Evolutionary conservation across 2,888 invertebrate genomes (phyloP), one percentile per base, ranked within the genome.

Genomic region (Poecilobothrus nobilitatus): DNA sequence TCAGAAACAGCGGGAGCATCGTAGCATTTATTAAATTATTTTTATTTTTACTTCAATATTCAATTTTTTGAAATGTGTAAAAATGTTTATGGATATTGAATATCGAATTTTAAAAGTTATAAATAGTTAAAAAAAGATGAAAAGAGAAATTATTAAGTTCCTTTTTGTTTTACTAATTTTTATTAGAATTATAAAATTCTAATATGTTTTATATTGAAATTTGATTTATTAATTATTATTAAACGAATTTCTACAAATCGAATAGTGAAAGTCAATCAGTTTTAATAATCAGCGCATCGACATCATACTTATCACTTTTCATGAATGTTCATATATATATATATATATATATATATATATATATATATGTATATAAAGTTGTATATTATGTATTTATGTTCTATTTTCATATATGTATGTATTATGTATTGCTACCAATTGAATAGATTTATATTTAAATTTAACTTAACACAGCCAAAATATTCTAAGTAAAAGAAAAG

Each of bases 11-110:
- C 72, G 18, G 74, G 75, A 68, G 74, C 76, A 74, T 77, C 82
- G 79, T 81, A 81, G 80, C 82, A 79, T 78, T 78, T 74, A 78
- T 73, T 64, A 63, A 68, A 69, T 20, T 22, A 10, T 20, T 62
- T 20, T 62, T 12, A 4, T 62, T 62, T 62, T 12, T 5, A n/a
- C n/a, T 53, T 18, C 6, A 27, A 27, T 27, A 62, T 62, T 62
- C 21, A 20, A 12, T 63, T 21, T 61, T 62, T 62, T 62, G 27
- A 27, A 27, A 27, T 27, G 20, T 20, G 27, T 22, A 22, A 10
- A 63, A 22, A 22, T 63, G 21, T 9, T n/a, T 63, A 8, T 63
- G 7, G 7, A 63, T 22, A 22, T 4, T 10, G 20, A 22, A 22
- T 22, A 10, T 22, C 12, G 7, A 22, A 7, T 22, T 22, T 9